Conservation (phyloP, 2,113 vertebrate species). For the Trichomycterus rosablanca region DNA sequence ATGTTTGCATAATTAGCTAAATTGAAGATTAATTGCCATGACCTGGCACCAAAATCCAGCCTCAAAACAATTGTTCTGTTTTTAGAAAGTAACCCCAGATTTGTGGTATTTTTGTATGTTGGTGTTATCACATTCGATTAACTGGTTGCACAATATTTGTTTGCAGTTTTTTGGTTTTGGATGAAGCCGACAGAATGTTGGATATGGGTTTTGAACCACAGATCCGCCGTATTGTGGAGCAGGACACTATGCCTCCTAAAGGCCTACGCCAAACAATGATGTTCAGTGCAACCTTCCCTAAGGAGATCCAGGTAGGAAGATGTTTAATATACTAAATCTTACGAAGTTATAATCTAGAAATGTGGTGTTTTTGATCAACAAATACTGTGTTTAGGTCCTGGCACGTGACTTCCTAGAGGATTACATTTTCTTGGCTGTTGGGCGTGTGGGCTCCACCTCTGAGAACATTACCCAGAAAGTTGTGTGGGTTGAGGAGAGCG, state of each 20-base stretch:
- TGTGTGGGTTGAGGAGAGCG: slow-evolving; percentile 96
- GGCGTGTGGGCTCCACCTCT: slow-evolving; percentile 94
- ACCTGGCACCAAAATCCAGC: no score
- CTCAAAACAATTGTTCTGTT: no score
- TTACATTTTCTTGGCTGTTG: slow-evolving; percentile 95
- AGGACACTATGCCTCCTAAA: slow-evolving; percentile 95
- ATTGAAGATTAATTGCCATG: no score
- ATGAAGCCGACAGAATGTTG: slow-evolving; percentile 96
- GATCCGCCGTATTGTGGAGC: slow-evolving; percentile 93
- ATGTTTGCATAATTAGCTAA: no score
- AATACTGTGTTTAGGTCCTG: slow-evolving; percentile 88
- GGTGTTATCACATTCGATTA: no score
- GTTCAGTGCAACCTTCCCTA: slow-evolving; percentile 98
- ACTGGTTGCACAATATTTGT: no score
- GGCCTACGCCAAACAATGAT: slow-evolving; percentile 95
- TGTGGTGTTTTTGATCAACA: no score
- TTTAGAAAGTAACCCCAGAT: no score
- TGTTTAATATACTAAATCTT: neutral
- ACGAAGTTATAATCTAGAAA: no score
- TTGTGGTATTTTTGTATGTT: no score
- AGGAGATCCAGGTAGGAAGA: slow-evolving; percentile 89
- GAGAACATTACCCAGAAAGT: slow-evolving; percentile 99
- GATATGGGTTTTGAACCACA: slow-evolving; percentile 99
- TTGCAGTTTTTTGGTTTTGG: slow-evolving; percentile 86
- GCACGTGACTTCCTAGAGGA: slow-evolving; percentile 97